Evolutionary conservation across 2,888 invertebrate species (phyloP).

Genomic region (Hypercompe scribonia): DNA sequence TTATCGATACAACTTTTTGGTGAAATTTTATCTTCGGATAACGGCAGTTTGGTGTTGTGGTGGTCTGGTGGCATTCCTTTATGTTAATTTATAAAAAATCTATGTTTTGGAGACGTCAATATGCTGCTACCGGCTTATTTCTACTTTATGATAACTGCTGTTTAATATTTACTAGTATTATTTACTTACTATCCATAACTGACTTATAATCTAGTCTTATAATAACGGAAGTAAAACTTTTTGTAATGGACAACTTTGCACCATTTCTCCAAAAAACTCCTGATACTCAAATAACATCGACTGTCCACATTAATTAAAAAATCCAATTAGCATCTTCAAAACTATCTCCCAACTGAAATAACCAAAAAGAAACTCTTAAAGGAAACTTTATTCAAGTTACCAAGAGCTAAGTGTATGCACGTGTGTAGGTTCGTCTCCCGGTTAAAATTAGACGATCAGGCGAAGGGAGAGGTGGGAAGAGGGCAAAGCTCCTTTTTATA

Average conservation of each 20-base stretch:
- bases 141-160: neutral
- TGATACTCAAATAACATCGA: slow-evolving; percentile 19
- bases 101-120: slow-evolving; percentile 6
- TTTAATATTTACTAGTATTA: neutral
- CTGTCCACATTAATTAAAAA: slow-evolving; percentile 37
- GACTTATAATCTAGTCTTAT: no score
- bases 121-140: neutral
- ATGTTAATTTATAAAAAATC: slow-evolving; percentile 14
- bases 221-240: neutral
- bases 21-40: slow-evolving; percentile 57
- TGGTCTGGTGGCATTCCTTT: slow-evolving; percentile 35
- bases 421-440: slow-evolving; percentile 80
- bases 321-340: slow-evolving; percentile 41
- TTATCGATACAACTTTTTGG: slow-evolving; percentile 67
- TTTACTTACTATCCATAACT: no score
- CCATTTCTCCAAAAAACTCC: slow-evolving; percentile 1
- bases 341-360: slow-evolving; percentile 38
- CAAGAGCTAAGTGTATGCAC: slow-evolving; percentile 80
- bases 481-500: slow-evolving; percentile 84
- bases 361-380: slow-evolving; percentile 50
- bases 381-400: slow-evolving; percentile 76
- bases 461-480: slow-evolving; percentile 57
- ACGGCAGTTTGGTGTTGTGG: slow-evolving; percentile 48
- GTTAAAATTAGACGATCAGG: slow-evolving; percentile 78
- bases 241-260: neutral